A percentile compares a stretch with the other conserved stretches of the same genome.
Evolutionary conservation across 1,140 invertebrate genomes (phyloP).

Genomic region (Cydia amplana): DNA sequence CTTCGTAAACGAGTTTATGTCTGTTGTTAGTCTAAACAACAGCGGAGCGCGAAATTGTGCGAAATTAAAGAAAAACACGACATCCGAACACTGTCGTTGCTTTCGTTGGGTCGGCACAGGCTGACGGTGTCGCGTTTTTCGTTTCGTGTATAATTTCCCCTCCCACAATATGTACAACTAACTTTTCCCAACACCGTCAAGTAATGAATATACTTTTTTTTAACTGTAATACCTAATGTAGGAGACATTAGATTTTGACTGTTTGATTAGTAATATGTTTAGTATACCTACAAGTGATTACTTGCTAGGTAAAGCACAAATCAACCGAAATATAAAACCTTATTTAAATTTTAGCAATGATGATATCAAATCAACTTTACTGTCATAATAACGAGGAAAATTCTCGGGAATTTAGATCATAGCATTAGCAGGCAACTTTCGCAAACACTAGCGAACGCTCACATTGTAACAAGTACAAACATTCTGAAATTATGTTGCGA

Average conservation of each 20-base stretch:
- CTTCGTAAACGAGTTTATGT: conserved; percentile 11
- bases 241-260: no score
- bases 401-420: neutral
- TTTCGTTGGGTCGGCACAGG: conserved; percentile 7
- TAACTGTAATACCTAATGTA: no score
- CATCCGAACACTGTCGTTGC: conserved; percentile 8
- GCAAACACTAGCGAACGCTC: neutral
- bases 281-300: no score
- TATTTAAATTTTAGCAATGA: no score
- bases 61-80: conserved; percentile 32
- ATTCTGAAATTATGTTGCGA: conserved; percentile 14
- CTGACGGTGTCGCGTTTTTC: neutral
- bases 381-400: neutral
- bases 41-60: conserved; percentile 20
- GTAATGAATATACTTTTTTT: neutral
- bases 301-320: no score
- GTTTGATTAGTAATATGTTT: no score
- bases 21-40: conserved; percentile 29
- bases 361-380: no score
- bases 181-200: neutral
- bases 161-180: neutral
- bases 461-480: neutral
- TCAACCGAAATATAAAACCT: no score
- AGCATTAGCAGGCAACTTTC: neutral
- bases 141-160: conserved; percentile 8